Base-by-base conservation (phyloP, 1,140 invertebrate species). In the Drosophila novamexicana region DNA sequence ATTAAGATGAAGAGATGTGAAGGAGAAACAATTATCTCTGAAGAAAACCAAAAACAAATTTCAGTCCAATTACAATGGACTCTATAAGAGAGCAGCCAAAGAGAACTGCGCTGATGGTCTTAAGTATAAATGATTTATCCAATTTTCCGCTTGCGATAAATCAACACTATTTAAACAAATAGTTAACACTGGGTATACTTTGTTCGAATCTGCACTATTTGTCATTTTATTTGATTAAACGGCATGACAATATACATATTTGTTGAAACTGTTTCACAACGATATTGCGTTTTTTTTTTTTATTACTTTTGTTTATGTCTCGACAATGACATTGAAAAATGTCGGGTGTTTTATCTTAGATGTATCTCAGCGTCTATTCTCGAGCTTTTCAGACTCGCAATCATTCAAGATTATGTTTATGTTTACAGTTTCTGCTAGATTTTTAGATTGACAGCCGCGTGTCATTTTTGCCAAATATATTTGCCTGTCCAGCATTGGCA, bases 401-500 rank as follows among this genome's bases (percentile, higher is more conserved):
- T 52, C 63, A 50, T 39, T 66, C 52, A 39, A 59, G 56, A 67
- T 72, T 66, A 66, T 85, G 59, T 78, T 78, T 85, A 81, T 64
- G 67, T 61, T 75, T 59, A 50, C 59, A 49, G 57, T 62, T 61
- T 80, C 52, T 40, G 44, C 40, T 52, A 22, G 10, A n/a, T 66
- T 52, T 62, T 88, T 56, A 76, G 83, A 85, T 88, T 82, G 82
- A 82, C 82, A 85, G 54, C 58, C 66, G 39, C 49, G 52, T 70
- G 56, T 69, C 59, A 47, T 58, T 16, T 58, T 16, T 40, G 37
- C 5, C 22, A 6, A 39, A 50, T 69, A 44, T 73, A 72, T 50
- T 72, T 62, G 45, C 22, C n/a, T 29, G 56, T 58, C 37, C 39
- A 44, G 42, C 22, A 40, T 32, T 29, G 34, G 36, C 50, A 71